Conservation (phyloP, 2,113 vertebrate species). For the Reinhardtius hippoglossoides region DNA sequence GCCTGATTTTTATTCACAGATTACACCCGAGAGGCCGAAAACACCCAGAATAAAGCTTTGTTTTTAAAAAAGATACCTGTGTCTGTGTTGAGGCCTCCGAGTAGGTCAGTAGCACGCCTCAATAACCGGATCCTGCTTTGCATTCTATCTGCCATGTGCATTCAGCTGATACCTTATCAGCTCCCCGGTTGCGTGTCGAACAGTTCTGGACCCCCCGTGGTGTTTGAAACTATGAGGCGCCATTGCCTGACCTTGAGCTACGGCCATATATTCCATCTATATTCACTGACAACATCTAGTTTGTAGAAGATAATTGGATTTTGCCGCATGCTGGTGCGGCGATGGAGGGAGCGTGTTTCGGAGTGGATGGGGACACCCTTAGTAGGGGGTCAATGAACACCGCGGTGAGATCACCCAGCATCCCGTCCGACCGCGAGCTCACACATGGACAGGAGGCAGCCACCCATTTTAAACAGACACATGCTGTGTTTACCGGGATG, state of each 20-base stretch:
- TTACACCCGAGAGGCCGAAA: not conserved
- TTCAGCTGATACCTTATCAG: slow-evolving; percentile 72
- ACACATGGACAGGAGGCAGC: slow-evolving; percentile 56
- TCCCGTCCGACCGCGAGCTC: slow-evolving; percentile 41
- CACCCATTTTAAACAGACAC: slow-evolving; percentile 57
- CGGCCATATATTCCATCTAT: slow-evolving; percentile 73
- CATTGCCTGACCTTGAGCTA: slow-evolving; percentile 77
- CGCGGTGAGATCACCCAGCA: slow-evolving; percentile 66
- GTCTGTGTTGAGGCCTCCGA: slow-evolving; percentile 2
- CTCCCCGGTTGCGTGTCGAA: slow-evolving; percentile 57
- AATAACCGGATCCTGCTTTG: slow-evolving; percentile 53
- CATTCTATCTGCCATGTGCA: slow-evolving; percentile 63
- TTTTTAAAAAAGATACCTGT: not conserved
- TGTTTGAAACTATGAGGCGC: slow-evolving; percentile 61
- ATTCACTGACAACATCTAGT: slow-evolving; percentile 80
- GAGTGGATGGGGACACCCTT: slow-evolving; percentile 66
- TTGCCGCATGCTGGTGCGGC: slow-evolving; percentile 74
- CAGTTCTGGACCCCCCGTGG: slow-evolving; percentile 39
- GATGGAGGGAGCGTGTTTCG: slow-evolving; percentile 44
- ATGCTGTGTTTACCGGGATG: slow-evolving; percentile 62
- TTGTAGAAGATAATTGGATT: slow-evolving; percentile 84
- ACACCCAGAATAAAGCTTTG: not conserved
- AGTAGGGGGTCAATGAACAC: slow-evolving; percentile 73
- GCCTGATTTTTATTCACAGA: not conserved
- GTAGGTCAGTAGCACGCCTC: slow-evolving; percentile 50